phyloP scores from a whole-genome alignment of 2,113 vertebrate genomes.

The Hylia prasina region DNA sequence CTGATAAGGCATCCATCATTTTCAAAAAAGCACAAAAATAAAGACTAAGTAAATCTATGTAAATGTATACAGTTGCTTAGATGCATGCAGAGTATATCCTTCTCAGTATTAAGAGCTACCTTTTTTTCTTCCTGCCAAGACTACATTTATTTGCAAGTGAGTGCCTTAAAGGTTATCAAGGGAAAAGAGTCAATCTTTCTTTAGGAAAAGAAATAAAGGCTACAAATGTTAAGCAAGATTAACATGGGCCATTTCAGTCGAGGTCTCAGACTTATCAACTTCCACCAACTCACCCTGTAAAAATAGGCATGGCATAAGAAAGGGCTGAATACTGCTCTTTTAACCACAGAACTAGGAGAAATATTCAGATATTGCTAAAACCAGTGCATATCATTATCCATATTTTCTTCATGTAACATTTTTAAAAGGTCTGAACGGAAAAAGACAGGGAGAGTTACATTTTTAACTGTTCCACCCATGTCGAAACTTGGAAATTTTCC shows the following conservation, averaged over 20 bases:
- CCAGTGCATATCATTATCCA: not conserved
- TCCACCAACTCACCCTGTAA: not conserved
- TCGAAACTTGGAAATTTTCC: not conserved
- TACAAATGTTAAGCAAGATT: slow-evolving; percentile 22
- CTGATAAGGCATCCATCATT: not conserved
- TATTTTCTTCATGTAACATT: not conserved
- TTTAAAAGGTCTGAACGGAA: not conserved
- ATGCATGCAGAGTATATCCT: not conserved
- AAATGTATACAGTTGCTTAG: slow-evolving; percentile 9
- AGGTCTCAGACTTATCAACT: not conserved
- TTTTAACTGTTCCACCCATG: not conserved
- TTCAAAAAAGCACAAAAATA: slow-evolving; percentile 6
- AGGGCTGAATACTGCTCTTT: not conserved
- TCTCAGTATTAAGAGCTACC: not conserved
- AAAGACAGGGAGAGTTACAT: not conserved
- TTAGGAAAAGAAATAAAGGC: slow-evolving; percentile 5
- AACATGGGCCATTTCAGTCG: not conserved
- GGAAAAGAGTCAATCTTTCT: not conserved
- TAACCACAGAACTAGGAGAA: not conserved
- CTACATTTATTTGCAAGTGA: not conserved
- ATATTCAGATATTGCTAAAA: not conserved
- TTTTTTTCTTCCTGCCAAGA: not conserved
- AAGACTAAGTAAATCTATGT: not conserved
- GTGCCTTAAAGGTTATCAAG: not conserved
- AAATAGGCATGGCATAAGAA: not conserved